These are phyloP conservation scores for Ctena decussata DNA, from an alignment of 2,888 invertebrate species.

Conservation along the genomic window DNA sequence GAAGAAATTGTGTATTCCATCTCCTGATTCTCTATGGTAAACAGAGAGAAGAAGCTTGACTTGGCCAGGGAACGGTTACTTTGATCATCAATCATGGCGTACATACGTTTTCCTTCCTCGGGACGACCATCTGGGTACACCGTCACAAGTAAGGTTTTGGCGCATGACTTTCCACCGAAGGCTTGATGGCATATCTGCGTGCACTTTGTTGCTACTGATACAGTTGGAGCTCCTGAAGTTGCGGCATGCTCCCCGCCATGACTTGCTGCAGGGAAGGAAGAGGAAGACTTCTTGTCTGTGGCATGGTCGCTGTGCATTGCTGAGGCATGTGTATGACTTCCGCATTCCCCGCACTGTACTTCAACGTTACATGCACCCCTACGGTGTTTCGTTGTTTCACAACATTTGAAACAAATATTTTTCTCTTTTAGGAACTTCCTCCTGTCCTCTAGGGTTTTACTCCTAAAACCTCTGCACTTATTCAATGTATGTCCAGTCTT, in stretches of 20 bases:
- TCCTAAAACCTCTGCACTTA: slow-evolving; percentile 25
- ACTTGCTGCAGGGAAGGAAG: background rate
- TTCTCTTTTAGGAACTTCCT: background rate
- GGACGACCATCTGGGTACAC: slow-evolving; percentile 20
- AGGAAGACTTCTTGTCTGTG: background rate
- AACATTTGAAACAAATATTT: slow-evolving; percentile 30
- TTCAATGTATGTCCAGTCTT: slow-evolving; percentile 20
- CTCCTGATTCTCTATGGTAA: background rate
- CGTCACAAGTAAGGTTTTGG: slow-evolving; percentile 38
- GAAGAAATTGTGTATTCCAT: background rate
- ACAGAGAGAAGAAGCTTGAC: slow-evolving; percentile 35
- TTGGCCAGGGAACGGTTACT: slow-evolving; percentile 41
- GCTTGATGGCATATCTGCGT: slow-evolving; percentile 34
- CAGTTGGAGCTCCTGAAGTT: background rate
- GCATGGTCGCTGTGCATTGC: slow-evolving; percentile 9
- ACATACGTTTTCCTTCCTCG: background rate
- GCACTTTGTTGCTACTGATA: slow-evolving; percentile 15
- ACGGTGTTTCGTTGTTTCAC: slow-evolving; percentile 10
- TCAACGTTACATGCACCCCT: slow-evolving; percentile 3
- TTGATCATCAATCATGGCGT: slow-evolving; percentile 51
- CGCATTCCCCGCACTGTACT: slow-evolving; percentile 10
- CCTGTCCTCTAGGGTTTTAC: slow-evolving; percentile 20
- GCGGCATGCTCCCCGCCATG: slow-evolving; percentile 15
- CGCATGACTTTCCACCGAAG: slow-evolving; percentile 39
- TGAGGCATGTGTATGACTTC: slow-evolving; percentile 17